These are phyloP conservation scores for Plectropomus leopardus DNA, from an alignment of 2,113 vertebrate genomes.

Conservation along the genomic window DNA sequence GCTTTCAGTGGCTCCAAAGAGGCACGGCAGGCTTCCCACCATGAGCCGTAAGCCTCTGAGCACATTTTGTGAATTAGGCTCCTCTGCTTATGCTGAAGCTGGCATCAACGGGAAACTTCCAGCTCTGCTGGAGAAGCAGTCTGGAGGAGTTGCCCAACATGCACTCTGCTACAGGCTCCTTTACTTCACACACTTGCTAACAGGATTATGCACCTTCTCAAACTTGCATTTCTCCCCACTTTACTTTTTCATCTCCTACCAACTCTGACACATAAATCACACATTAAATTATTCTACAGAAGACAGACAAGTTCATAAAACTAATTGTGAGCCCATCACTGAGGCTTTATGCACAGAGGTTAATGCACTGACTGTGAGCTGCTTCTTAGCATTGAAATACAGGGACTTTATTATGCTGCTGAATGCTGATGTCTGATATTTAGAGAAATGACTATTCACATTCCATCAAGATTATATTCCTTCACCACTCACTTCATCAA, in stretches of 20 bases:
- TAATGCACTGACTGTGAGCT: not conserved
- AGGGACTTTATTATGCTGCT: slow-evolving; percentile 1
- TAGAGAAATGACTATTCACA: slow-evolving; percentile 31
- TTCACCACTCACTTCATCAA: slow-evolving; percentile 2
- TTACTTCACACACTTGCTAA: slow-evolving; percentile 13
- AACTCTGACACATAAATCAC: slow-evolving; percentile 2
- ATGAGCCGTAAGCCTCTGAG: slow-evolving; percentile 29
- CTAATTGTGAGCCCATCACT: slow-evolving; percentile 6
- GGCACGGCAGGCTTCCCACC: slow-evolving; percentile 14
- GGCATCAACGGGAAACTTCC: slow-evolving; percentile 5
- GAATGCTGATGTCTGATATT: slow-evolving; percentile 22
- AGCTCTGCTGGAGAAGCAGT: not conserved
- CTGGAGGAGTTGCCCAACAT: not conserved
- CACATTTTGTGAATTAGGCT: slow-evolving; percentile 26
- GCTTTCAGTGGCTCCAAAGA: slow-evolving; percentile 14
- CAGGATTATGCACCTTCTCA: slow-evolving; percentile 23
- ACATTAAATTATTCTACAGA: not conserved
- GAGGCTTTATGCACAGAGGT: slow-evolving; percentile 4
- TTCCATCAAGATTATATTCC: slow-evolving; percentile 23
- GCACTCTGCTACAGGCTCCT: slow-evolving; percentile 5
- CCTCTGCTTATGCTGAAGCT: slow-evolving; percentile 15
- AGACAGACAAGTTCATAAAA: slow-evolving; percentile 23
- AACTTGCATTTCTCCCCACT: slow-evolving; percentile 2
- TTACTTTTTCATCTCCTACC: not conserved
- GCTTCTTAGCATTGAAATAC: slow-evolving; percentile 4